These are phyloP conservation scores for Eristalis pertinax DNA, from an alignment of 2,888 invertebrate species.

Conservation along the genomic window DNA sequence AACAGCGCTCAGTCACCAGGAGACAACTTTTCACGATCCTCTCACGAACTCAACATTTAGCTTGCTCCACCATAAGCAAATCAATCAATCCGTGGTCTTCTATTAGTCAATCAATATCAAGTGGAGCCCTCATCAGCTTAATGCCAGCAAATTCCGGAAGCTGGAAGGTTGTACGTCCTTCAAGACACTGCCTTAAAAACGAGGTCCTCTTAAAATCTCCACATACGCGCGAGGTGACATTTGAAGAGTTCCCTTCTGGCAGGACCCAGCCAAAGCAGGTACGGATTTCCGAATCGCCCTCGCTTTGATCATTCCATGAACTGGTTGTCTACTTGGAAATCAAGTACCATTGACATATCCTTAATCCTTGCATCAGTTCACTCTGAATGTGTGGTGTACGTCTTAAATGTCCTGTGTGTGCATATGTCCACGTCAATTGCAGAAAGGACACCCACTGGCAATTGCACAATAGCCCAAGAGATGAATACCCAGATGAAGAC, in stretches of 20 bases:
- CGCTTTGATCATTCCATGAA: constrained; percentile 19
- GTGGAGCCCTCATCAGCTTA: too few relatives aligned
- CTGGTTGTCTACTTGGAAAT: constrained; percentile 21
- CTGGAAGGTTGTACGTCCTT: too few relatives aligned
- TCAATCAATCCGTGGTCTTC: too few relatives aligned
- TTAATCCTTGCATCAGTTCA: constrained; percentile 31
- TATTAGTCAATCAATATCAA: too few relatives aligned
- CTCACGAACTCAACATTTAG: too few relatives aligned
- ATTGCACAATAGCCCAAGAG: constrained; percentile 41
- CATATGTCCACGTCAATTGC: constrained; percentile 15
- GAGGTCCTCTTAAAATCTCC: too few relatives aligned
- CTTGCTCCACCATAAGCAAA: too few relatives aligned
- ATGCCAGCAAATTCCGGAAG: too few relatives aligned
- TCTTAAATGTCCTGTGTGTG: constrained; percentile 9
- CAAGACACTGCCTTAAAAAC: too few relatives aligned
- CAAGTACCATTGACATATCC: constrained; percentile 47
- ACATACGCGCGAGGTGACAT: neutral
- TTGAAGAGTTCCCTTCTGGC: neutral
- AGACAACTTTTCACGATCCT: too few relatives aligned
- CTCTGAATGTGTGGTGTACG: neutral
- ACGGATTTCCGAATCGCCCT: neutral
- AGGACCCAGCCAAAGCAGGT: neutral
- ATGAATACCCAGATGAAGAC: constrained; percentile 35
- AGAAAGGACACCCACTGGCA: constrained; percentile 60
- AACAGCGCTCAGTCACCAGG: too few relatives aligned